Evolutionary conservation across 2,888 invertebrate genomes (phyloP).

Genomic region (Shargacucullia verbasci): DNA sequence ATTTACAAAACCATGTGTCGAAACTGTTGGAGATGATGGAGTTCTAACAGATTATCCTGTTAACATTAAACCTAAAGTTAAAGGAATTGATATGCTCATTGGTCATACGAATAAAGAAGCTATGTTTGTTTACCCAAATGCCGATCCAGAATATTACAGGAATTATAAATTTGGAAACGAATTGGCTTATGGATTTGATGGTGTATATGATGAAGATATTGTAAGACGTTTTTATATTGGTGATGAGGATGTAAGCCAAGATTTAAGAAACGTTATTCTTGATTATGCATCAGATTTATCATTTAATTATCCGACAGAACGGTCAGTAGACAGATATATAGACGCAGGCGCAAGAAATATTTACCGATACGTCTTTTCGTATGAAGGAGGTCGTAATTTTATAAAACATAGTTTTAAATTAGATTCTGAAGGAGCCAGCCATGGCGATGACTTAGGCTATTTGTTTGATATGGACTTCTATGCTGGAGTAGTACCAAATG

Average conservation of each 20-base stretch:
- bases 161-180: constrained; percentile 29
- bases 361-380: constrained; percentile 19
- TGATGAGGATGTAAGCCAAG: constrained; percentile 3
- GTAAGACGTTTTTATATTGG: constrained; percentile 28
- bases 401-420: not conserved
- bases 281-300: constrained; percentile 31
- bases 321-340: constrained; percentile 17
- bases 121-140: constrained; percentile 23
- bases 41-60: constrained; percentile 14
- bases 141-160: constrained; percentile 15
- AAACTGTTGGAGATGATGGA: not conserved
- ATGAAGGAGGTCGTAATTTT: constrained; percentile 29
- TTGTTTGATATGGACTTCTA: constrained; percentile 14
- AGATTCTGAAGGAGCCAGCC: constrained; percentile 19
- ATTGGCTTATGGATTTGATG: constrained; percentile 15
- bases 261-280: constrained; percentile 10
- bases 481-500: constrained; percentile 1
- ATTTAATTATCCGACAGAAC: constrained; percentile 5
- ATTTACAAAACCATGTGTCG: constrained; percentile 12
- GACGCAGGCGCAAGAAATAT: constrained; percentile 10
- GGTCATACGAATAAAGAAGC: constrained; percentile 29
- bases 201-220: not conserved
- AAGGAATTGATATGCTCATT: constrained; percentile 27
- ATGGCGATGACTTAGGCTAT: constrained; percentile 19
- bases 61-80: constrained; percentile 28